These are phyloP conservation scores for Terrapene triunguis DNA, from an alignment of 2,113 vertebrate genomes.

Conservation along the genomic window DNA sequence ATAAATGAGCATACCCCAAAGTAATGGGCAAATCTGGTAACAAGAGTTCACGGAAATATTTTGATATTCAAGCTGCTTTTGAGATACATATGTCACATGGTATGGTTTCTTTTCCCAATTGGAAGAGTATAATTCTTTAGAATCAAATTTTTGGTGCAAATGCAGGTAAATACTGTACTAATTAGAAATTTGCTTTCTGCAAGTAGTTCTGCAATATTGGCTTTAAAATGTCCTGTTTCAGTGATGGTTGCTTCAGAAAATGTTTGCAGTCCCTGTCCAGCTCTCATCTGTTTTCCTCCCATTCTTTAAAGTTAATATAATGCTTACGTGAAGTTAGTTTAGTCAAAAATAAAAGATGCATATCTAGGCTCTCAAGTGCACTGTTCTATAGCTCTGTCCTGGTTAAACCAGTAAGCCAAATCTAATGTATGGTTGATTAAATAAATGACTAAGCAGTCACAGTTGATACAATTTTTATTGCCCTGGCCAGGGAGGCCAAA, in stretches of 20 bases:
- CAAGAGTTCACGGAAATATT: slow-evolving; percentile 42
- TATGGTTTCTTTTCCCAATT: neutral
- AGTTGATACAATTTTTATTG: neutral
- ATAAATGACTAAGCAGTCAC: neutral
- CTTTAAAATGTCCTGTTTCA: neutral
- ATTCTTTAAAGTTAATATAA: neutral
- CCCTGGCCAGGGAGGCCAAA: neutral
- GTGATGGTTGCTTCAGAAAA: fast-evolving
- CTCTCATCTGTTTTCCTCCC: neutral
- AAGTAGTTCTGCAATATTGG: neutral
- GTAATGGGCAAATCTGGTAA: no score
- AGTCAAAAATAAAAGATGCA: neutral
- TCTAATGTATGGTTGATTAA: neutral
- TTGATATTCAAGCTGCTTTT: slow-evolving; percentile 55
- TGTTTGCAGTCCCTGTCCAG: neutral
- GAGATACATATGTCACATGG: neutral
- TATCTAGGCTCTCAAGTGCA: neutral
- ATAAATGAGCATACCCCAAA: no score
- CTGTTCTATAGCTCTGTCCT: neutral
- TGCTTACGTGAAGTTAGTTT: neutral
- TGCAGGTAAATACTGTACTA: slow-evolving; percentile 23
- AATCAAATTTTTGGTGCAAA: neutral
- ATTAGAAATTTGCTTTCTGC: slow-evolving; percentile 53
- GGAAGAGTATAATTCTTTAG: slow-evolving; percentile 34
- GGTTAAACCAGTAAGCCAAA: neutral